phyloP scores from a whole-genome alignment of 2,113 vertebrate genomes.

The Scomber japonicus region DNA sequence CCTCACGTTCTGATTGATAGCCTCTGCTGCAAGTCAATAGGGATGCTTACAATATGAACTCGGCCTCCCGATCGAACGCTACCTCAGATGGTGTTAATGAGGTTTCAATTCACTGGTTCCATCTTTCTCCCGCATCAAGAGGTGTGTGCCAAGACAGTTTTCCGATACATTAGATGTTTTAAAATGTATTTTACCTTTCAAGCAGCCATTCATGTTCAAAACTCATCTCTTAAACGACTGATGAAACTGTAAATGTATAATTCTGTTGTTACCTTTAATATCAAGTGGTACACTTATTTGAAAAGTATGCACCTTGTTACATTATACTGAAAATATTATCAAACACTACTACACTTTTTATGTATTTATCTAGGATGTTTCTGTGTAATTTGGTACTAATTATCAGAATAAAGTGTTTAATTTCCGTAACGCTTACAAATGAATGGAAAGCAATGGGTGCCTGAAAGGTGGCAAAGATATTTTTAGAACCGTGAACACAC shows the following conservation, averaged over 20 bases:
- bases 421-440: no score
- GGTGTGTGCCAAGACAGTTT: neutral
- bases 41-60: slow-evolving; percentile 4
- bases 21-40: slow-evolving; percentile 19
- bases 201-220: no score
- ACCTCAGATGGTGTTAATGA: slow-evolving; percentile 31
- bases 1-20: slow-evolving; percentile 45
- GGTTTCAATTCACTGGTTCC: neutral
- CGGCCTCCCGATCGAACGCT: slow-evolving; percentile 9
- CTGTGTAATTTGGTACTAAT: neutral
- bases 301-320: no score
- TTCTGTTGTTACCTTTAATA: no score
- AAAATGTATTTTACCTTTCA: no score
- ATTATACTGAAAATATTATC: no score
- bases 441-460: neutral
- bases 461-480: neutral
- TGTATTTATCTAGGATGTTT: neutral
- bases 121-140: neutral
- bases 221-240: no score
- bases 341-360: neutral
- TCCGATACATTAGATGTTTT: no score
- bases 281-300: no score
- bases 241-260: no score
- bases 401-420: no score
- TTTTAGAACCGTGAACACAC: neutral